phyloP scores from a whole-genome alignment of 2,888 invertebrate species.

The Coelinius sp. region DNA sequence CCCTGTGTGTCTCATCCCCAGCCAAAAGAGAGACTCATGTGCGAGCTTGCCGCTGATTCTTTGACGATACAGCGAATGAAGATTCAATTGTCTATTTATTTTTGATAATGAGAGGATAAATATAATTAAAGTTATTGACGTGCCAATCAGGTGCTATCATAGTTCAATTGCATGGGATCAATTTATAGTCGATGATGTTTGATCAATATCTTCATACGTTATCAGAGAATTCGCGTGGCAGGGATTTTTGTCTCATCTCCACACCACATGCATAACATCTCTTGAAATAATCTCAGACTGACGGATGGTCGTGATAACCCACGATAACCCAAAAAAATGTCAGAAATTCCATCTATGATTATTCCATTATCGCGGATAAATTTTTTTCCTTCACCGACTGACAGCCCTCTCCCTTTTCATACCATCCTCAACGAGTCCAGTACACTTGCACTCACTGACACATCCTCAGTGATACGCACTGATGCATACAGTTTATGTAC shows the following conservation, averaged over 20 bases:
- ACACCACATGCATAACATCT: not conserved
- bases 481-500: not conserved
- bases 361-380: not conserved
- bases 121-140: not conserved
- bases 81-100: not conserved
- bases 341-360: not conserved
- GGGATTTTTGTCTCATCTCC: not conserved
- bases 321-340: conserved; percentile 2
- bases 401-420: conserved; percentile 37
- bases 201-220: not conserved
- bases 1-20: conserved; percentile 32
- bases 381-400: not conserved
- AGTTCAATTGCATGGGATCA: not conserved
- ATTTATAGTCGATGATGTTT: not conserved
- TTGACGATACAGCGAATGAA: not conserved
- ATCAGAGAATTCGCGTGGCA: not conserved
- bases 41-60: not conserved
- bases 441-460: not conserved
- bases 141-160: not conserved
- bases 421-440: conserved; percentile 27
- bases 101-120: not conserved
- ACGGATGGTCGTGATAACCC: not conserved
- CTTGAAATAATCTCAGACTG: not conserved
- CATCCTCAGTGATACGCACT: not conserved
- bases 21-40: conserved; percentile 10